phyloP scores from a whole-genome alignment of 2,113 vertebrate species.

The Microcebus ravelobensis region DNA sequence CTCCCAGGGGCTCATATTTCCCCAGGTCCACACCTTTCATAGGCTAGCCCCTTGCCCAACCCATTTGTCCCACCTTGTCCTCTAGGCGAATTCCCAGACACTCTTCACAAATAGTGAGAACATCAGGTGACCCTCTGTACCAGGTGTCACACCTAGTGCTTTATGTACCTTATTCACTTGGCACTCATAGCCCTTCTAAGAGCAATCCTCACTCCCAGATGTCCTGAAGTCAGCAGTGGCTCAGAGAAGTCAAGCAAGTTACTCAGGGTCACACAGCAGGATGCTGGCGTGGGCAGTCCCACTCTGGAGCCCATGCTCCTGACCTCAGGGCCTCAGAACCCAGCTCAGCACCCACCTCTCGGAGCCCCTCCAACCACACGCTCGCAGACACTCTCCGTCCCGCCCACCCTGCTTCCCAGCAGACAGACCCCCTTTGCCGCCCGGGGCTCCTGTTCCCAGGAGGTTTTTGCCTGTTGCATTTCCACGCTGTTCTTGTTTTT shows the following conservation, averaged over 20 bases:
- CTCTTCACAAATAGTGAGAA: background rate
- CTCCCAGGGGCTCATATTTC: no score
- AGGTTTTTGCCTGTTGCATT: background rate
- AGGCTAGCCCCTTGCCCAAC: background rate
- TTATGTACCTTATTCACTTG: background rate
- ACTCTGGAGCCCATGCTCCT: background rate
- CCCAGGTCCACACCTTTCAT: no score
- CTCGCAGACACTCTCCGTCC: background rate
- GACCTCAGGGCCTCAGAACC: background rate
- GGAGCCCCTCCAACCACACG: background rate
- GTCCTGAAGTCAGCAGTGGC: background rate
- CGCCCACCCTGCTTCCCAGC: accelerated
- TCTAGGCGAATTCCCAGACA: background rate
- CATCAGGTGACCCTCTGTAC: background rate
- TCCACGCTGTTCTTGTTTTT: background rate
- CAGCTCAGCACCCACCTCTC: background rate
- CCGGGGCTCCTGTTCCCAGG: background rate
- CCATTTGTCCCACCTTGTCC: background rate
- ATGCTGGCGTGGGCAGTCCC: background rate
- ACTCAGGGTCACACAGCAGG: background rate
- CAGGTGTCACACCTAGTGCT: background rate
- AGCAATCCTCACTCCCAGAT: background rate
- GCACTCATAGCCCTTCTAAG: background rate
- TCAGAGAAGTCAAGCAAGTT: slow-evolving; percentile 34
- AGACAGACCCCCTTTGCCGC: background rate